Evolutionary conservation across 2,888 invertebrate species (phyloP), one percentile per base, ranked within the genome.

Genomic region (Drosophila anomalipes): DNA sequence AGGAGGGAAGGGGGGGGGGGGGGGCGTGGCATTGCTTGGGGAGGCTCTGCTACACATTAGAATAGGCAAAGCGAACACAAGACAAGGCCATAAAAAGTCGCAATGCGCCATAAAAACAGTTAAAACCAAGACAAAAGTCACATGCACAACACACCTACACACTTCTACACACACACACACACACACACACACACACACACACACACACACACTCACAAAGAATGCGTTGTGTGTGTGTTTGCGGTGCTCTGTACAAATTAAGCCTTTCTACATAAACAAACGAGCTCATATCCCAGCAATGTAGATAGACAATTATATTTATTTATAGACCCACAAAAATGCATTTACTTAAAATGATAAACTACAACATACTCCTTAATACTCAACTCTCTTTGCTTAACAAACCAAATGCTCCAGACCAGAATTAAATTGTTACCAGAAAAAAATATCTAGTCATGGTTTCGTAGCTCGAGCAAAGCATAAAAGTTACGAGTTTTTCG

Each of bases 71-170:
- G 73, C 76, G 73, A 65, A 78, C 74, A 70, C 71, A 86, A 86
- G 86, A 91, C 91, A 86, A 84, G 91, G 88, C 91, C 90, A 89
- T 87, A 87, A 87, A 87, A 87, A 87, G 90, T 82, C 91, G 87
- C 87, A 87, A 80, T 87, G 87, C 87, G 91, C 87, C 91, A 87
- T 87, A 87, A 87, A 86, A 87, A 87, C 86, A 91, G 90, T 91
- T 91, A 91, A 91, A 87, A 81, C 63, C 88, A 91, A 87, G 87
- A 87, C 87, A 87, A 87, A 87, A 87, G 91, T 87, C 71, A 74
- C 64, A 58, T 54, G 54, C 47, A 53, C 69, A 58, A 59, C 44
- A n/a, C 61, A 33, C 59, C 57, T 51, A 54, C 69, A 35, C 61
- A 61, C 59, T 28, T 47, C 26, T 2, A 57, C 52, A 57, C 41